These are phyloP conservation scores for Empis livida DNA, from an alignment of 2,888 invertebrate genomes.

Conservation along the genomic window DNA sequence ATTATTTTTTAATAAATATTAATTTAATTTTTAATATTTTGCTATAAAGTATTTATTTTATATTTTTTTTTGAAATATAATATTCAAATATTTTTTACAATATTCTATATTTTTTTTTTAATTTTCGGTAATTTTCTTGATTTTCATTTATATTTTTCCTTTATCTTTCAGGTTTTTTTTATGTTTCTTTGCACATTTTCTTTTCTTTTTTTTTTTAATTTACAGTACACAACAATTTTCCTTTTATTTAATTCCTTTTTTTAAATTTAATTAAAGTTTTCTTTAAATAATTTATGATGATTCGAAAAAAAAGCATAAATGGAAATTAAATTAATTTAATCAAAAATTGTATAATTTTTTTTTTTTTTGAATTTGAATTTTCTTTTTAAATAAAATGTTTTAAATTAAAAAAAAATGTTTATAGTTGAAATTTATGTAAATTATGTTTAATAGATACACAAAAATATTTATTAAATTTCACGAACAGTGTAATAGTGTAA, in stretches of 20 bases:
- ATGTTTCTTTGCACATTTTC: slow-evolving; percentile 5
- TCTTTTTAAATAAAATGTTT: slow-evolving; percentile 17
- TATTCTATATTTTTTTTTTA: no score
- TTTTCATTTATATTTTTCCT: no score
- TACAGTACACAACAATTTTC: neutral
- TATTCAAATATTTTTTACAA: no score
- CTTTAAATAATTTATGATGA: slow-evolving; percentile 7
- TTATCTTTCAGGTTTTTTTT: no score
- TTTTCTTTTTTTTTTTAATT: slow-evolving; percentile 9
- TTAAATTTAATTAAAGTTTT: no score
- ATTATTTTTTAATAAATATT: slow-evolving; percentile 2
- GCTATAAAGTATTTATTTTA: slow-evolving; percentile 1
- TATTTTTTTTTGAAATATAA: no score
- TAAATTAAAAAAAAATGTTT: slow-evolving; percentile 10
- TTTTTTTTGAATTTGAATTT: neutral
- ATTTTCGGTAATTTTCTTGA: no score
- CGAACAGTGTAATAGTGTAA: neutral
- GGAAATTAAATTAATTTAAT: neutral
- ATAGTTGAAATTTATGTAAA: neutral
- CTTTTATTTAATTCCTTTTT: no score
- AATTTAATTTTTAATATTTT: slow-evolving; percentile 2
- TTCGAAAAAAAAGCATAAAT: slow-evolving; percentile 7
- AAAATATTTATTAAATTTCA: no score
- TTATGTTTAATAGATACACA: no score
- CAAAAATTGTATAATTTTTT: neutral